phyloP scores from a whole-genome alignment of 2,113 vertebrate species.

The Prinia subflava region DNA sequence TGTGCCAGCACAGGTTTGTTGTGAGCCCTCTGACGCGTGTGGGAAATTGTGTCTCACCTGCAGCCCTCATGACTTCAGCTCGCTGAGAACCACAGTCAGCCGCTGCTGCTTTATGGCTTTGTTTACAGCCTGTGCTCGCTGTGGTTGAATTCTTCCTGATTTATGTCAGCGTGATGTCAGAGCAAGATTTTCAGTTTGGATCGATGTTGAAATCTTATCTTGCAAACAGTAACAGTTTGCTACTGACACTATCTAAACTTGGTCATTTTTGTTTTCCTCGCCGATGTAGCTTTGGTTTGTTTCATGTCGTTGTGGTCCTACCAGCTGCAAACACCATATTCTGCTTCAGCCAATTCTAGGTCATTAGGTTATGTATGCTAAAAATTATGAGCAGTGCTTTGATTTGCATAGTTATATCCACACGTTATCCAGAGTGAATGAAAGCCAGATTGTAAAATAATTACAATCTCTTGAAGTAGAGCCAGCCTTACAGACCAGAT shows the following conservation, averaged over 20 bases:
- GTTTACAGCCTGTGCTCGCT: slow-evolving; percentile 4
- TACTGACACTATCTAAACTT: slow-evolving; percentile 16
- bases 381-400: slow-evolving; percentile 68
- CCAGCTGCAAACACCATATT: slow-evolving; percentile 58
- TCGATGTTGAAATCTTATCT: slow-evolving; percentile 26
- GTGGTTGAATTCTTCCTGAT: slow-evolving; percentile 35
- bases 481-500: slow-evolving; percentile 67
- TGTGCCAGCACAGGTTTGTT: background rate
- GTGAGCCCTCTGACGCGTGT: background rate
- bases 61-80: background rate
- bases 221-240: background rate
- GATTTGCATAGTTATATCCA: slow-evolving; percentile 70
- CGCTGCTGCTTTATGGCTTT: slow-evolving; percentile 4
- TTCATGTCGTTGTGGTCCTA: slow-evolving; percentile 31
- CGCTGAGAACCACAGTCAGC: background rate
- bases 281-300: background rate
- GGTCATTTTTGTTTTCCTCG: slow-evolving; percentile 46
- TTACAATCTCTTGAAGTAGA: slow-evolving; percentile 75
- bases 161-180: slow-evolving; percentile 21
- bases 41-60: slow-evolving; percentile 14
- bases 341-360: slow-evolving; percentile 62
- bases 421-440: slow-evolving; percentile 74
- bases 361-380: slow-evolving; percentile 71
- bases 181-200: background rate
- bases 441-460: slow-evolving; percentile 83